A percentile compares a stretch with the other conserved stretches of the same genome.
Evolutionary conservation across 2,888 invertebrate genomes (phyloP).

Genomic region (Nomada fabriciana): DNA sequence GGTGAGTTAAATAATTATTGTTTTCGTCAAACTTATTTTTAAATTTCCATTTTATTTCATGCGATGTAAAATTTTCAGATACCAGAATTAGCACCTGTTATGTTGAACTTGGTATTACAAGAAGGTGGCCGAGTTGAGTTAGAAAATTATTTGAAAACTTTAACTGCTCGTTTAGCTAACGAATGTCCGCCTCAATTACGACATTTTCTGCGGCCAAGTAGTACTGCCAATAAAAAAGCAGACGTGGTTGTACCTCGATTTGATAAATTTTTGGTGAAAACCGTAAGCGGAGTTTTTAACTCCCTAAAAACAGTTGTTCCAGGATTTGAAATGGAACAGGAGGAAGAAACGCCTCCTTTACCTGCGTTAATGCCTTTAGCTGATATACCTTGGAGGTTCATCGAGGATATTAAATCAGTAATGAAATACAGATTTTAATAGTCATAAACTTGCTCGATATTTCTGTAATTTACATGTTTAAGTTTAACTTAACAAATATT

Average conservation of each 20-base stretch:
- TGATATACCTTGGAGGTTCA: constrained; percentile 84
- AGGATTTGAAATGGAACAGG: constrained; percentile 84
- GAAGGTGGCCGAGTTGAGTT: constrained; percentile 80
- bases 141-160: constrained; percentile 78
- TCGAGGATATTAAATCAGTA: constrained; percentile 83
- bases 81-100: constrained; percentile 71
- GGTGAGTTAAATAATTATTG: constrained; percentile 53
- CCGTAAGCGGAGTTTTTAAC: constrained; percentile 92
- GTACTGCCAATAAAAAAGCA: constrained; percentile 81
- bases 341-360: constrained; percentile 76
- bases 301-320: constrained; percentile 90
- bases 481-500: not conserved
- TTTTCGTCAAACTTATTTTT: not conserved
- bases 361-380: constrained; percentile 80
- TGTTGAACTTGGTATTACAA: constrained; percentile 78
- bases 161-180: constrained; percentile 77
- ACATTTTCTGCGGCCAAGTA: constrained; percentile 81
- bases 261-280: constrained; percentile 89
- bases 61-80: constrained; percentile 58
- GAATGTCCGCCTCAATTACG: constrained; percentile 79
- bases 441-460: too few species aligned
- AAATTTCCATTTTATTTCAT: constrained; percentile 14
- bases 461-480: not conserved
- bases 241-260: constrained; percentile 86
- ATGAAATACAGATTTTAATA: constrained; percentile 52